Evolutionary conservation across 37 sponge, comb jelly and placozoan genomes (phyloP), one percentile per base, ranked within the genome.

Genomic region (Chondrilla cf. caribensis): DNA sequence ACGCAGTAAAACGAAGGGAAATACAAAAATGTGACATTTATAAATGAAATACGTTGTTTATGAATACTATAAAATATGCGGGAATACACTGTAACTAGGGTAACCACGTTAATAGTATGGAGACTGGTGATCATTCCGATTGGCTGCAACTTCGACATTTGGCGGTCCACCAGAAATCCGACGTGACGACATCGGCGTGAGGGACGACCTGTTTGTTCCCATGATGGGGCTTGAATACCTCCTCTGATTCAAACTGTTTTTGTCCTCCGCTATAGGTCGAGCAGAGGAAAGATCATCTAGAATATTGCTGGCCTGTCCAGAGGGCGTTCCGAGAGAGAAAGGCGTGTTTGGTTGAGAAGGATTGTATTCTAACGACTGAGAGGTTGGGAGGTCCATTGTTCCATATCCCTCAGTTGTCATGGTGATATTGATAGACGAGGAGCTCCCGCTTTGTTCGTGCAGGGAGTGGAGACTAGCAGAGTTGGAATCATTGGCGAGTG

Each of bases 401-500:
- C 35, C 33, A 33, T 67, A 67, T 31, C 68, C 68, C 32, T 67
- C 31, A 47, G 6, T 11, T 2, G 68, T 67, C 35, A 33, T 67
- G 15, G 68, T 67, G 68, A 67, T 67, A 4, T 6, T 28, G 32
- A 67, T 67, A 1, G 68, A 67, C 68, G 68, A 67, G 15, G 68
- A 33, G 5, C 68, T 67, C 11, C 68, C 35, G 33, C 31, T 29
- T 28, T 67, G 68, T 1, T 67, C 68, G 2, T 67, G 29, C 7
- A 67, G 68, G 14, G 68, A 67, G 33, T 29, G 68, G 68, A 67
- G 68, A 33, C 68, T 67, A 28, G 68, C 35, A 17, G 68, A 67
- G 29, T 28, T 26, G 35, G 68, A 67, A 1, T 28, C 31, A 7
- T 67, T 28, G 32, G 35, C 11, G 15, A 67, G 68, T 18, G 68